Conservation (phyloP, 2,888 invertebrate species). For the Rhingia campestris region DNA sequence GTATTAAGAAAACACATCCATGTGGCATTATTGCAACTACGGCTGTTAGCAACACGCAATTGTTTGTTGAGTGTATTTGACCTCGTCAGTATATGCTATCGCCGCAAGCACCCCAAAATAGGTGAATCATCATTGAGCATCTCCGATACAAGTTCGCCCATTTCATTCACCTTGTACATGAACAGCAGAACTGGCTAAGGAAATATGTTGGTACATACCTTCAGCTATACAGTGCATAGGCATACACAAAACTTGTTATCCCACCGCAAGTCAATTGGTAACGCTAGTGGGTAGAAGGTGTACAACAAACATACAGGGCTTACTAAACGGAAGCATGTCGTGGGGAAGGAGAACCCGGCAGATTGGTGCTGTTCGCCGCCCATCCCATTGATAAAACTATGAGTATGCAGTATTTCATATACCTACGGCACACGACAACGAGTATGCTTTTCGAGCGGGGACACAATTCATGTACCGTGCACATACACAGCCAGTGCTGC, state of each 20-base stretch:
- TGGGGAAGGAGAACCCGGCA: slow-evolving; percentile 42
- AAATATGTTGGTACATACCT: slow-evolving; percentile 32
- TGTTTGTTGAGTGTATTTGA: slow-evolving; percentile 18
- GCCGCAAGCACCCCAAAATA: slow-evolving; percentile 33
- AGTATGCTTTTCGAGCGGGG: slow-evolving; percentile 26
- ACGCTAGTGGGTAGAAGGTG: slow-evolving; percentile 29
- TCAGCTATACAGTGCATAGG: neutral
- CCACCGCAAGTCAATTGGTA: slow-evolving; percentile 60
- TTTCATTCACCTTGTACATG: slow-evolving; percentile 28
- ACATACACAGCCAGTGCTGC: slow-evolving; percentile 19
- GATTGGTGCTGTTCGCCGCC: slow-evolving; percentile 57
- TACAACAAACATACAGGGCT: slow-evolving; percentile 13
- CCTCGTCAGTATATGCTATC: slow-evolving; percentile 13
- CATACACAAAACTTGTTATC: slow-evolving; percentile 61
- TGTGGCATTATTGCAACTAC: slow-evolving; percentile 11
- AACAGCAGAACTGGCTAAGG: slow-evolving; percentile 17
- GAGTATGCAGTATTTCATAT: slow-evolving; percentile 59
- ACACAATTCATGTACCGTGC: slow-evolving; percentile 46
- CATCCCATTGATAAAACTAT: slow-evolving; percentile 71
- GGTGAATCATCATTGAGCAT: slow-evolving; percentile 52
- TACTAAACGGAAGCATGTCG: slow-evolving; percentile 60
- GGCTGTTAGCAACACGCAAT: slow-evolving; percentile 53
- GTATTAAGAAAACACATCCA: slow-evolving; percentile 15
- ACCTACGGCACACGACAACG: slow-evolving; percentile 33
- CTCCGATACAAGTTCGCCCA: slow-evolving; percentile 31